phyloP scores from a whole-genome alignment of 2,888 invertebrate species.

The Argynnis bischoffii region DNA sequence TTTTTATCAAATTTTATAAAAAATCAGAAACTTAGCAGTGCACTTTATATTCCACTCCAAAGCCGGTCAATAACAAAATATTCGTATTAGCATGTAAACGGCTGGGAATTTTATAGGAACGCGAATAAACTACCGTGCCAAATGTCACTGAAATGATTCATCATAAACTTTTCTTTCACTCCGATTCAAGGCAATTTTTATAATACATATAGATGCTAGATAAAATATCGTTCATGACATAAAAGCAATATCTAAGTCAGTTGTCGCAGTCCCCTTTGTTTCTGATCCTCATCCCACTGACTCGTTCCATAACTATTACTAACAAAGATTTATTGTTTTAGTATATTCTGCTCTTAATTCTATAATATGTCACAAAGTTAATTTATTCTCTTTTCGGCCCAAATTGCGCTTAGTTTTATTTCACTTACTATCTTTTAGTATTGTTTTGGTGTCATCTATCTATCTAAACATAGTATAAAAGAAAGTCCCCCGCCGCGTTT shows the following conservation, averaged over 20 bases:
- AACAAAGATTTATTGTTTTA: not conserved
- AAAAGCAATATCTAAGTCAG: constrained; percentile 11
- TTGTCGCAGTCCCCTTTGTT: constrained; percentile 19
- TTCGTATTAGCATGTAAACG: constrained; percentile 58
- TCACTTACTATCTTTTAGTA: not conserved
- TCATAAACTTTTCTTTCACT: constrained; percentile 32
- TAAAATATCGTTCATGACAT: constrained; percentile 19
- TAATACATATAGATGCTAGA: constrained; percentile 22
- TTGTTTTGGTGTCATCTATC: too few species aligned
- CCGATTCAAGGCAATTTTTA: constrained; percentile 22
- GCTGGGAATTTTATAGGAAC: constrained; percentile 35
- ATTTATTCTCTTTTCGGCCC: constrained; percentile 4
- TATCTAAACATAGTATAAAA: too few species aligned
- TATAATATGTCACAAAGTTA: not conserved
- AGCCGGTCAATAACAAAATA: constrained; percentile 53
- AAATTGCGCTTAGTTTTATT: not conserved
- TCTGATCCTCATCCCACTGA: constrained; percentile 11
- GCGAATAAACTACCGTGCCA: constrained; percentile 18
- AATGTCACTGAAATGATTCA: constrained; percentile 39
- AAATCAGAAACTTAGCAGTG: constrained; percentile 33
- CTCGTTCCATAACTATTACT: not conserved
- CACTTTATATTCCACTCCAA: constrained; percentile 44
- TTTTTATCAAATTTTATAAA: constrained; percentile 20
- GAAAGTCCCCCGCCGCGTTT: too few species aligned
- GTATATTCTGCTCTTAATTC: constrained; percentile 7